phyloP scores from a whole-genome alignment of 2,888 invertebrate genomes.

The Drosophila paucipuncta region DNA sequence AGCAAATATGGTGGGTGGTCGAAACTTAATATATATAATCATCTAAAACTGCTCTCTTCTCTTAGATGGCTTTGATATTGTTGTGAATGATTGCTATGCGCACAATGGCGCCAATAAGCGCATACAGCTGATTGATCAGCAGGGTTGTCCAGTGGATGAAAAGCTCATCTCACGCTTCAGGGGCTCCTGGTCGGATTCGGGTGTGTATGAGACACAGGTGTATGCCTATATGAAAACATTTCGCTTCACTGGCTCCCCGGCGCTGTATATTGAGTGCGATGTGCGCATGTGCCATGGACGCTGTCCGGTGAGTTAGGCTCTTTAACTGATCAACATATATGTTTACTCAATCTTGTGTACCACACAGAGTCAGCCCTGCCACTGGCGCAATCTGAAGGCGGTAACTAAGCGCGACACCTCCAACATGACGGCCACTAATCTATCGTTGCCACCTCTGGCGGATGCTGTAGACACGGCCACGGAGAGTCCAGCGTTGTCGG shows the following conservation, averaged over 20 bases:
- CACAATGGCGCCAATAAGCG: slow-evolving; percentile 97
- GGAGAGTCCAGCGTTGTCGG: slow-evolving; percentile 87
- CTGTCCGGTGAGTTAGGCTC: slow-evolving; percentile 91
- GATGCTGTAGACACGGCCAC: slow-evolving; percentile 59
- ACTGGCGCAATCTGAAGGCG: slow-evolving; percentile 95
- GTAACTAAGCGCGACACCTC: slow-evolving; percentile 90
- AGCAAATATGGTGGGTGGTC: slow-evolving; percentile 93
- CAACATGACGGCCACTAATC: slow-evolving; percentile 83
- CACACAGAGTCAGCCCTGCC: slow-evolving; percentile 94
- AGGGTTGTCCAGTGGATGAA: slow-evolving; percentile 96
- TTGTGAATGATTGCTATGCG: slow-evolving; percentile 97
- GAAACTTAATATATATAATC: neutral
- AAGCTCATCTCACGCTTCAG: slow-evolving; percentile 96
- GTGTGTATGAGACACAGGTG: slow-evolving; percentile 96
- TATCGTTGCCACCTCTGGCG: slow-evolving; percentile 66
- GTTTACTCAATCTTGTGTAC: neutral
- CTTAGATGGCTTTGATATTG: slow-evolving; percentile 96
- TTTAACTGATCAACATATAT: too few relatives aligned
- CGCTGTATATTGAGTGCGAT: slow-evolving; percentile 97
- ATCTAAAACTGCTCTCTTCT: neutral
- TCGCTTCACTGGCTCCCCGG: slow-evolving; percentile 96
- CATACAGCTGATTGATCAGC: slow-evolving; percentile 96
- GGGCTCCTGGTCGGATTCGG: slow-evolving; percentile 96
- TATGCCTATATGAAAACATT: slow-evolving; percentile 97
- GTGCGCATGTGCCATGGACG: slow-evolving; percentile 98